These are phyloP conservation scores for Temnothorax ravouxi DNA, from an alignment of 2,888 invertebrate genomes.

Conservation along the genomic window DNA sequence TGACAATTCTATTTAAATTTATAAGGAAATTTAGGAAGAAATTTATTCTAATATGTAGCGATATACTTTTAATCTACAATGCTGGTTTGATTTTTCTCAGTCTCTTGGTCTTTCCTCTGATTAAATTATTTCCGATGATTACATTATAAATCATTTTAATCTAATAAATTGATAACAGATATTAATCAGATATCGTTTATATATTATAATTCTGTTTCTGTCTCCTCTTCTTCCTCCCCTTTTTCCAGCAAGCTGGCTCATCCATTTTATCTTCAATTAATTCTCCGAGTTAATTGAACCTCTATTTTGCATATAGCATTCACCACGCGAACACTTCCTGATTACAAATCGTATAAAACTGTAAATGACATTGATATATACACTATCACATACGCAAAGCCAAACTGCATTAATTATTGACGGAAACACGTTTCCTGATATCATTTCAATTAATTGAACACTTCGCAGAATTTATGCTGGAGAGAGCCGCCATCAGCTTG, in stretches of 20 bases:
- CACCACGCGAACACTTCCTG: slow-evolving; percentile 40
- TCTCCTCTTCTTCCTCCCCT: neutral
- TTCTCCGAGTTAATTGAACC: slow-evolving; percentile 63
- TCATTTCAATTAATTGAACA: slow-evolving; percentile 49
- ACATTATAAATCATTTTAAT: slow-evolving; percentile 23
- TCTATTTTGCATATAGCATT: slow-evolving; percentile 20
- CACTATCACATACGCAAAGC: neutral
- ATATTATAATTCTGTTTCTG: slow-evolving; percentile 22
- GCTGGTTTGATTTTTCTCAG: neutral
- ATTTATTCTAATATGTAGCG: neutral
- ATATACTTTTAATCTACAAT: neutral
- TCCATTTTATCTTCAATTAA: slow-evolving; percentile 48
- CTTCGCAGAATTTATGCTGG: neutral
- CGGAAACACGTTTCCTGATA: slow-evolving; percentile 22
- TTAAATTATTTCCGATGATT: no score
- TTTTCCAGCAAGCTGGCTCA: neutral
- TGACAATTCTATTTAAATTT: neutral
- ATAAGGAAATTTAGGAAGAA: neutral
- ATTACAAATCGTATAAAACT: slow-evolving; percentile 27
- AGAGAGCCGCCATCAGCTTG: neutral
- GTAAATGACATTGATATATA: slow-evolving; percentile 29
- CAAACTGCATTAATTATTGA: slow-evolving; percentile 33
- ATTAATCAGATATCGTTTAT: slow-evolving; percentile 38
- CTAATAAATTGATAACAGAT: slow-evolving; percentile 36
- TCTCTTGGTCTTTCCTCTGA: neutral